A percentile compares a stretch with the other conserved stretches of the same genome.
Evolutionary conservation across 2,797 vertebrate genomes (phyloP).

Genomic region (Myripristis murdjan): DNA sequence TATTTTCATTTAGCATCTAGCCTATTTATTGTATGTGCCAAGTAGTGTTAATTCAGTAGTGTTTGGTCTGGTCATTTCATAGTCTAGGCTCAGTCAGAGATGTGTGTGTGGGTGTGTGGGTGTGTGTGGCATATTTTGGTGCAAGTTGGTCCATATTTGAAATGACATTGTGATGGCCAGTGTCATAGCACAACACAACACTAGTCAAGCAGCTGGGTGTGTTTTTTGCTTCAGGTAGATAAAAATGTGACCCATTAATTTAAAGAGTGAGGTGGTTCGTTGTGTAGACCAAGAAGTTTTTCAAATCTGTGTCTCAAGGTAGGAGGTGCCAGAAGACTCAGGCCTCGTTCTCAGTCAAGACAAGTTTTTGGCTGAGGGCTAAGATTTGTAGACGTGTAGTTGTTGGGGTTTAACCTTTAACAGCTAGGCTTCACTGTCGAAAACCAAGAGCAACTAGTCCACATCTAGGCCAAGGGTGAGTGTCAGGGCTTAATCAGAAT

Average conservation of each 20-base stretch:
- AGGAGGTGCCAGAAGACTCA: slow-evolving; percentile 70
- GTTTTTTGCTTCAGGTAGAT: slow-evolving; percentile 13
- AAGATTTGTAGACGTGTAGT: neutral
- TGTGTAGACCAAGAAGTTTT: slow-evolving; percentile 14
- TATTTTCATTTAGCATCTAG: slow-evolving; percentile 4
- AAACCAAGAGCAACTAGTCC: neutral
- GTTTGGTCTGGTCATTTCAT: slow-evolving; percentile 29
- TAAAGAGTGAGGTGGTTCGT: slow-evolving; percentile 1
- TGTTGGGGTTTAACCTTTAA: neutral
- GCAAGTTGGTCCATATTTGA: slow-evolving; percentile 19
- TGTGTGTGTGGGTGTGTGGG: slow-evolving; percentile 25
- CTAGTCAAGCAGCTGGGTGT: slow-evolving; percentile 34
- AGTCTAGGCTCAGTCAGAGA: slow-evolving; percentile 27
- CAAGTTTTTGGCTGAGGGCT: neutral
- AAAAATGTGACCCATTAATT: neutral
- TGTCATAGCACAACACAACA: slow-evolving; percentile 34
- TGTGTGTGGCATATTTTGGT: slow-evolving; percentile 55
- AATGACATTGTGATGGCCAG: slow-evolving; percentile 20
- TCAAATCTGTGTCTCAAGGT: slow-evolving; percentile 43
- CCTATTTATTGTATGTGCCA: slow-evolving; percentile 34
- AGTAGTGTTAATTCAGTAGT: slow-evolving; percentile 12
- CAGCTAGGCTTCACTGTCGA: neutral
- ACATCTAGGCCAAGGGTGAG: neutral
- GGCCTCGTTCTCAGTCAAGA: slow-evolving; percentile 18
- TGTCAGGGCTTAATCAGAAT: neutral